These are phyloP conservation scores for Zelleria hepariella DNA, from an alignment of 2,888 invertebrate genomes.

Conservation along the genomic window DNA sequence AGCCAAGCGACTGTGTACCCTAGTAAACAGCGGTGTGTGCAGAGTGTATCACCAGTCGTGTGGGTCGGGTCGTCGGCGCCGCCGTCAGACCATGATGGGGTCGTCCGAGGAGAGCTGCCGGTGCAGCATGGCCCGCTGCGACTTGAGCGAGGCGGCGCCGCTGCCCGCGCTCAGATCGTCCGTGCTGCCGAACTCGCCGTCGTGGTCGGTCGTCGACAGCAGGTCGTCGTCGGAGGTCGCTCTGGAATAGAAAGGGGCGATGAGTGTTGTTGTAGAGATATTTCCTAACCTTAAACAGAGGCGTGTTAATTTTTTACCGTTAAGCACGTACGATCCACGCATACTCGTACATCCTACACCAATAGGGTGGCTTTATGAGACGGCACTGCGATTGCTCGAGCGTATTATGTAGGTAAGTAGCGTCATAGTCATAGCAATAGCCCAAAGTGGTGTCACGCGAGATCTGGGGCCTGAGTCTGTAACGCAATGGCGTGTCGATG, in stretches of 20 bases:
- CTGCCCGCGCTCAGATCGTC: conserved; percentile 69
- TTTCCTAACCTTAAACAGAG: too few relatives aligned
- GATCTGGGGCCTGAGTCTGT: too few relatives aligned
- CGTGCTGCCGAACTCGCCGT: conserved; percentile 78
- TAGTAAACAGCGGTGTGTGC: neutral
- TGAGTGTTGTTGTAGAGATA: conserved; percentile 8
- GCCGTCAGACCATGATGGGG: conserved; percentile 60
- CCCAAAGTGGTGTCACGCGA: too few relatives aligned
- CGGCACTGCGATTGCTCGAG: too few relatives aligned
- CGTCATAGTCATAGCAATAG: too few relatives aligned
- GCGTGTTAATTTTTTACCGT: too few relatives aligned
- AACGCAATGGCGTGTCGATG: too few relatives aligned
- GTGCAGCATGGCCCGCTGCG: conserved; percentile 56
- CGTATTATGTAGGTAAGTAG: too few relatives aligned
- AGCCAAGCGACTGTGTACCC: too few relatives aligned
- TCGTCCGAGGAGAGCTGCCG: conserved; percentile 66
- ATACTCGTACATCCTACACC: too few relatives aligned
- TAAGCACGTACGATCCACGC: too few relatives aligned
- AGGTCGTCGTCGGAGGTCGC: conserved; percentile 92
- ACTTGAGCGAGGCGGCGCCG: conserved; percentile 37
- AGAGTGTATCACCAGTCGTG: neutral
- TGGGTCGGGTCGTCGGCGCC: neutral
- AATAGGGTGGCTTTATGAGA: too few relatives aligned
- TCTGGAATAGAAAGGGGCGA: conserved; percentile 42
- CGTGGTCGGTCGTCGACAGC: conserved; percentile 81